Evolutionary conservation across 2,797 vertebrate genomes (phyloP), one percentile per base, ranked within the genome.

Genomic region (Uromys caudimaculatus): DNA sequence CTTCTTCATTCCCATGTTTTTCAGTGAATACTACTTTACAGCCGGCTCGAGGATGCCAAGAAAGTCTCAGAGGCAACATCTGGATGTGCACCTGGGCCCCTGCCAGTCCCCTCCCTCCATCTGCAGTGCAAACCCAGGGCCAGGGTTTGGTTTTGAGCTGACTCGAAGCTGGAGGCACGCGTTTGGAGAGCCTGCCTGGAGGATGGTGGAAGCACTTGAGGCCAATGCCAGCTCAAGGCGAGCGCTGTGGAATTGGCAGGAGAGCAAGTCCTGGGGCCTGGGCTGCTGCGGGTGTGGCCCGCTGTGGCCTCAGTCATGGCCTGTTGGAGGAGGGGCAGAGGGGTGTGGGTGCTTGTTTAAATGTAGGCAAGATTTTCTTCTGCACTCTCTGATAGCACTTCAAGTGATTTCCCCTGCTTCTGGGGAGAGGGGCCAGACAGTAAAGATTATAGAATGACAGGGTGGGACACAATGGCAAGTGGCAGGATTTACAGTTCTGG

Each of bases 61-160:
- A 86, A 93, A 83, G 82, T 82, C 29, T 95, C 79, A 58, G 73
- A 94, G 89, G 93, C 92, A 96, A 92, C 97, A 98, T 97, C 96
- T 97, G 96, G 97, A 97, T 89, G n/a, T 89, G 93, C 94, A 97
- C 93, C 96, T 97, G 94, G 96, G 92, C 75, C 94, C 76, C 56
- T 95, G 91, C 97, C 96, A 97, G 93, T 44, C 67, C 78, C 94
- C 82, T 96, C 96, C 96, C 94, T 91, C 83, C 94, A 95, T 96
- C 84, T 96, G 91, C 94, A 95, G 90, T 6, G 85, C 94, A 94
- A 95, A 91, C 79, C 71, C 89, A 84, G 54, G 79, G 91, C 91
- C 77, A 84, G 73, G 50, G 78, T 90, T 96, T 96, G 85, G 88
- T 97, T 90, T 92, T 41, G 32, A 96, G 92, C 87, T 13, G 0